phyloP scores from a whole-genome alignment of 2,113 vertebrate species.

The Notothenia coriiceps region DNA sequence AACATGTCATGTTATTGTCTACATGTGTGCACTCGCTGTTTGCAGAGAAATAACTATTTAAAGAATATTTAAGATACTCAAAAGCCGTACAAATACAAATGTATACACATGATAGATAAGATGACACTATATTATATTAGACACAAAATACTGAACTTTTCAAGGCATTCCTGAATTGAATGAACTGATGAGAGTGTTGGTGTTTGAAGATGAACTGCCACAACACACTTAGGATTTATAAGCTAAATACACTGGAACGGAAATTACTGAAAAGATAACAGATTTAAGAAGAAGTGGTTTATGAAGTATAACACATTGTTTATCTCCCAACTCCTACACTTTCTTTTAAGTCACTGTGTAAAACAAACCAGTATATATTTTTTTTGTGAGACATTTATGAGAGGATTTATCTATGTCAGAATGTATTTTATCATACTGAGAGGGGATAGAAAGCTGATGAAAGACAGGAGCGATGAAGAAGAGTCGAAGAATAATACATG shows the following conservation, averaged over 20 bases:
- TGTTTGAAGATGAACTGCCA: slow-evolving; percentile 34
- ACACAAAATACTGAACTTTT: slow-evolving; percentile 14
- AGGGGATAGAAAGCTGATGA: neutral
- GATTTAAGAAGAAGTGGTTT: neutral
- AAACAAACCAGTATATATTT: slow-evolving; percentile 54
- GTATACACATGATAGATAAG: slow-evolving; percentile 12
- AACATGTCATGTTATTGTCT: slow-evolving; percentile 62
- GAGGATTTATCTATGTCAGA: slow-evolving; percentile 70
- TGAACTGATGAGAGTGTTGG: slow-evolving; percentile 2
- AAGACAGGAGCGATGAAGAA: slow-evolving; percentile 8
- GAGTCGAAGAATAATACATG: neutral
- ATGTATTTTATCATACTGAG: slow-evolving; percentile 75
- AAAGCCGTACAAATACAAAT: slow-evolving; percentile 15
- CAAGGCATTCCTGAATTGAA: slow-evolving; percentile 22
- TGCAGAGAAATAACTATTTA: slow-evolving; percentile 12
- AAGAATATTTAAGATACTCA: slow-evolving; percentile 9
- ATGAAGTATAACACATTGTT: neutral
- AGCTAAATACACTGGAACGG: slow-evolving; percentile 31
- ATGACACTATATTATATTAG: slow-evolving; percentile 33
- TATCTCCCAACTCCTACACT: neutral
- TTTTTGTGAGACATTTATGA: slow-evolving; percentile 72
- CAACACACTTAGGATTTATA: slow-evolving; percentile 10
- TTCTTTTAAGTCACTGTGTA: slow-evolving; percentile 27
- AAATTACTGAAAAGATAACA: neutral
- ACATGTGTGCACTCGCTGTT: slow-evolving; percentile 77